phyloP scores from a whole-genome alignment of 2,113 vertebrate genomes.

The Otis tarda region DNA sequence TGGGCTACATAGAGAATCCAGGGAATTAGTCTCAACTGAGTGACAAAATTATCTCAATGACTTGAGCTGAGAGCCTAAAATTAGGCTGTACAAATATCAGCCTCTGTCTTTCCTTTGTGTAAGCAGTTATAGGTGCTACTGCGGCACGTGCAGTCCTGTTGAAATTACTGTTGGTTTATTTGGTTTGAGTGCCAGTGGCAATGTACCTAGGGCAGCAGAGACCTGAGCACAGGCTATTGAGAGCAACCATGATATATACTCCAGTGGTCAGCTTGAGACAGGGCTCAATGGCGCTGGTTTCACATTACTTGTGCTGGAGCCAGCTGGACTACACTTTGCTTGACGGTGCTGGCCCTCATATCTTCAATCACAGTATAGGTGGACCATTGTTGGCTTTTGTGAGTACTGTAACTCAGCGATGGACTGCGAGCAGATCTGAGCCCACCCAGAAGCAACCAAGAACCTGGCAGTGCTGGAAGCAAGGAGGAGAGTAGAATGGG shows the following conservation, averaged over 20 bases:
- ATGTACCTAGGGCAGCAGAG: background rate
- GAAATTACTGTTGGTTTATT: background rate
- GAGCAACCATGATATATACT: background rate
- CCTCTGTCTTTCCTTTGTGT: background rate
- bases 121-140: background rate
- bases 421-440: background rate
- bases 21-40: background rate
- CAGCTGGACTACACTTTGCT: background rate
- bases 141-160: background rate
- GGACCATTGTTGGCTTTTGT: background rate
- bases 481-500: background rate
- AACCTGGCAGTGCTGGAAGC: background rate
- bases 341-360: background rate
- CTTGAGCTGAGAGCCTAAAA: background rate
- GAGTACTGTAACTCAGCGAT: background rate
- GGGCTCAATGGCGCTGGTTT: rapidly evolving
- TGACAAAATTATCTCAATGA: background rate
- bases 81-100: background rate
- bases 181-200: background rate
- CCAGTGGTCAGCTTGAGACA: background rate
- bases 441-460: background rate
- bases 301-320: background rate
- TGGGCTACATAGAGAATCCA: background rate
- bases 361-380: background rate
- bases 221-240: background rate